Evolutionary conservation across 1,140 invertebrate species (phyloP).

Genomic region (Heliconius melpomene): DNA sequence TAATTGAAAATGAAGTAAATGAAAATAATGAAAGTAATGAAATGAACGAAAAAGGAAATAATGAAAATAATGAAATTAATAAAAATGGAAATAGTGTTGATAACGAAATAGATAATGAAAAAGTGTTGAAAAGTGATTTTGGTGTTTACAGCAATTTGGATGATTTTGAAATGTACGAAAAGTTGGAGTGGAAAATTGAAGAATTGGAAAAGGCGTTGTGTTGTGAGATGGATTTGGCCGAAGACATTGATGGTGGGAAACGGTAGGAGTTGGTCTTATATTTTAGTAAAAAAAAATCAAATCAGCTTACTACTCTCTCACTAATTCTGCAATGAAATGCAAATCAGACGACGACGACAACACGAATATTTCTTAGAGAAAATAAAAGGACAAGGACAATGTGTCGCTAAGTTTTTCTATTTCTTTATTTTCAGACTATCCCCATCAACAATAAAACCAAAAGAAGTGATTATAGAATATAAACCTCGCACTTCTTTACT

Average conservation of each 20-base stretch:
- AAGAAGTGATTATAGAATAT: slow-evolving; percentile 64
- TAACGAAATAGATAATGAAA: neutral
- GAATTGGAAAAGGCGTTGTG: slow-evolving; percentile 65
- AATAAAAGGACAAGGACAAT: too few relatives aligned
- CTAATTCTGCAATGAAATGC: too few relatives aligned
- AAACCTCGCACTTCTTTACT: neutral
- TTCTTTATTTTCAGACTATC: slow-evolving; percentile 51
- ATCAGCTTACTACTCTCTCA: too few relatives aligned
- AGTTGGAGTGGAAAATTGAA: slow-evolving; percentile 71
- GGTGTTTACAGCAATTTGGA: slow-evolving; percentile 59
- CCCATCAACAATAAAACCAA: slow-evolving; percentile 53
- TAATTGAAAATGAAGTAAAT: neutral
- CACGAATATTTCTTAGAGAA: too few relatives aligned
- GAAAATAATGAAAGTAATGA: too few relatives aligned
- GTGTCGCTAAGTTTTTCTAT: too few relatives aligned
- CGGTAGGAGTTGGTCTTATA: slow-evolving; percentile 47
- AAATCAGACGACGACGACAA: too few relatives aligned
- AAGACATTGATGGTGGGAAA: slow-evolving; percentile 73
- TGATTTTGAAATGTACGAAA: slow-evolving; percentile 72
- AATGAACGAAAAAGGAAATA: too few relatives aligned
- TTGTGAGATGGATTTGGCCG: slow-evolving; percentile 71
- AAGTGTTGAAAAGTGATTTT: neutral
- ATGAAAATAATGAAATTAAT: neutral
- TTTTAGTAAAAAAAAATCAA: neutral
- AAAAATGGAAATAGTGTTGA: neutral